These are phyloP conservation scores for Hybos culiciformis DNA, from an alignment of 2,888 invertebrate genomes.

Conservation along the genomic window DNA sequence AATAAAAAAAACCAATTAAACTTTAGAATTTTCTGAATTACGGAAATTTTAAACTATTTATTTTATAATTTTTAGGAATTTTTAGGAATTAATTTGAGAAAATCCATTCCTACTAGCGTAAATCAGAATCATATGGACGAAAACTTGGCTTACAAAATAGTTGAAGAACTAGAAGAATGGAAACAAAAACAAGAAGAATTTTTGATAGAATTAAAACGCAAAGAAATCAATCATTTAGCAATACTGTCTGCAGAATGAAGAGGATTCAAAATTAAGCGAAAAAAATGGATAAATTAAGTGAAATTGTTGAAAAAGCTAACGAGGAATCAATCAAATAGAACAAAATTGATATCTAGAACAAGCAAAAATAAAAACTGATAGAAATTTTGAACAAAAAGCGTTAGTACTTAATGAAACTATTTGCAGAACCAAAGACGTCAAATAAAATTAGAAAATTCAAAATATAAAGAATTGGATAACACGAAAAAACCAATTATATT, in stretches of 20 bases:
- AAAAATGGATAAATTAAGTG: no score
- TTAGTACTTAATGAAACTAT: slow-evolving; percentile 42
- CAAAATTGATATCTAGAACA: slow-evolving; percentile 32
- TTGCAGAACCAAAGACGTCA: slow-evolving; percentile 30
- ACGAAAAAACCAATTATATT: no score
- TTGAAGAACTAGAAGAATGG: slow-evolving; percentile 59
- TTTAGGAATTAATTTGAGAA: no score
- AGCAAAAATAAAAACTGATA: slow-evolving; percentile 44
- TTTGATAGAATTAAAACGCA: slow-evolving; percentile 43
- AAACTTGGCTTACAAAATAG: slow-evolving; percentile 39
- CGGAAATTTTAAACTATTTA: no score
- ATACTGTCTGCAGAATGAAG: slow-evolving; percentile 44
- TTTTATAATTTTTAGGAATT: no score
- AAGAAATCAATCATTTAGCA: slow-evolving; percentile 43
- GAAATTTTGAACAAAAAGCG: slow-evolving; percentile 44
- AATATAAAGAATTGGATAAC: slow-evolving; percentile 36
- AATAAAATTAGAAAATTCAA: slow-evolving; percentile 38
- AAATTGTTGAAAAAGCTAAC: slow-evolving; percentile 38
- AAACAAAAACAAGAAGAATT: slow-evolving; percentile 54
- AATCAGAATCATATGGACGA: no score
- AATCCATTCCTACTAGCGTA: no score
- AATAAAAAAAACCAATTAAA: no score
- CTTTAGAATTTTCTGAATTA: no score
- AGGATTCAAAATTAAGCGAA: slow-evolving; percentile 44
- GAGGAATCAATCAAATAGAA: slow-evolving; percentile 9